These are phyloP conservation scores for Paragorgia papillata DNA, from an alignment of 92 coral and sea anemone species.

Conservation along the genomic window DNA sequence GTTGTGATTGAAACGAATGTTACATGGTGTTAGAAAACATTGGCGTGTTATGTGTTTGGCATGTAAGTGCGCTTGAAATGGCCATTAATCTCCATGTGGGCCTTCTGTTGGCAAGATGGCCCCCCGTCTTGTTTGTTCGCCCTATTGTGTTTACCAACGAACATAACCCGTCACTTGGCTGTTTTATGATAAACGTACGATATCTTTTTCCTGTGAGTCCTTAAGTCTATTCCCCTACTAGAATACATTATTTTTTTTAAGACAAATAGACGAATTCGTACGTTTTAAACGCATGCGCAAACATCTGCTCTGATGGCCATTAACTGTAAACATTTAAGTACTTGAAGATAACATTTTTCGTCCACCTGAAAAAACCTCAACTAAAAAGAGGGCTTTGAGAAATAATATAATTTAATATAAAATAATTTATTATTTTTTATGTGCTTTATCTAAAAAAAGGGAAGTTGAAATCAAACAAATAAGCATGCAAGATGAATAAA, in stretches of 20 bases:
- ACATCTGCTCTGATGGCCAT: background rate
- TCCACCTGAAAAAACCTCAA: background rate
- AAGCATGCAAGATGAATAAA: background rate
- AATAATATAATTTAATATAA: background rate
- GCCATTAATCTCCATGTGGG: slow-evolving; percentile 36
- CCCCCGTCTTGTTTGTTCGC: slow-evolving; percentile 20
- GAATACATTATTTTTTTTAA: background rate
- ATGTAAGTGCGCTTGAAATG: slow-evolving; percentile 10
- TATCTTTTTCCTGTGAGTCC: background rate
- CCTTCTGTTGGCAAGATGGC: slow-evolving; percentile 38
- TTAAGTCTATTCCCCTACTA: background rate
- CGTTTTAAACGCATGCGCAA: slow-evolving; percentile 41
- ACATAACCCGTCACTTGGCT: background rate
- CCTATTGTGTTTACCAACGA: slow-evolving; percentile 13
- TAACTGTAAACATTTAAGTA: background rate
- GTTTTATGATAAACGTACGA: background rate
- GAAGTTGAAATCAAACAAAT: background rate
- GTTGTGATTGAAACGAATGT: background rate
- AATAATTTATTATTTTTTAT: background rate
- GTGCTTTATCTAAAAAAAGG: background rate
- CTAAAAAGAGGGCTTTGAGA: background rate
- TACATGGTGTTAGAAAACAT: background rate
- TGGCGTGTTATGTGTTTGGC: background rate
- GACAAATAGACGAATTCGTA: background rate
- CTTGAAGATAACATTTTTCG: background rate